phyloP scores from a whole-genome alignment of 2,797 vertebrate species.

The Poeciliopsis presidionis region DNA sequence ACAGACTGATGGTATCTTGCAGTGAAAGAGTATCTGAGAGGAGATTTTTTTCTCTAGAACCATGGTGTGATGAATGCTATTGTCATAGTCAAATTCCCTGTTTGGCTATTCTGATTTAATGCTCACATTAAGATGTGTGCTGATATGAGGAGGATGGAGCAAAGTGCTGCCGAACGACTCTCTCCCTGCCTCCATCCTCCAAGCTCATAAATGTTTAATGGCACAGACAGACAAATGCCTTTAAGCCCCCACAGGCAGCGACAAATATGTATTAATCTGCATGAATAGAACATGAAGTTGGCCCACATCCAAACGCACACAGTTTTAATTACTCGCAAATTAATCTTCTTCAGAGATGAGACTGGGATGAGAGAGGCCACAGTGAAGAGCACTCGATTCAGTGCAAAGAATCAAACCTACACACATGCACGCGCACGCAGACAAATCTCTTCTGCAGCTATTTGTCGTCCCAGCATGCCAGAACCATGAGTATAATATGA shows the following conservation, averaged over 20 bases:
- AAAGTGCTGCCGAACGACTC: slow-evolving; percentile 35
- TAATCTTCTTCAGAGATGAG: slow-evolving; percentile 66
- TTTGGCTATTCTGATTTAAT: slow-evolving; percentile 70
- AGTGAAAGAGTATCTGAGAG: slow-evolving; percentile 12
- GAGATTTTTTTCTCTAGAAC: slow-evolving; percentile 43
- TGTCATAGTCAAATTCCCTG: slow-evolving; percentile 66
- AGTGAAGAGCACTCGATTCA: slow-evolving; percentile 45
- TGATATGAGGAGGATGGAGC: slow-evolving; percentile 51
- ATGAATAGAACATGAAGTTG: slow-evolving; percentile 84
- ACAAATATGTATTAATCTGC: slow-evolving; percentile 85
- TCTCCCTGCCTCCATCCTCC: slow-evolving; percentile 56
- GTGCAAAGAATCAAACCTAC: slow-evolving; percentile 18
- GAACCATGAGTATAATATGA: slow-evolving; percentile 8
- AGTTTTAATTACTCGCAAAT: slow-evolving; percentile 82
- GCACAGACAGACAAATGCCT: slow-evolving; percentile 78
- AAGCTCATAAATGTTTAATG: slow-evolving; percentile 83
- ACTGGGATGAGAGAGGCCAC: slow-evolving; percentile 19
- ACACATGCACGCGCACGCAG: background rate
- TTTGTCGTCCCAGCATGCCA: slow-evolving; percentile 16
- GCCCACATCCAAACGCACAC: slow-evolving; percentile 72
- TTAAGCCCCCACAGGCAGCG: slow-evolving; percentile 73
- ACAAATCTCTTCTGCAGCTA: slow-evolving; percentile 6
- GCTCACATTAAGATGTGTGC: slow-evolving; percentile 71
- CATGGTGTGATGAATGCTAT: slow-evolving; percentile 65
- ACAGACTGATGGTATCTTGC: slow-evolving; percentile 27